Base-by-base conservation (phyloP, 1,140 invertebrate species). In the Muscidifurax raptorellus region DNA sequence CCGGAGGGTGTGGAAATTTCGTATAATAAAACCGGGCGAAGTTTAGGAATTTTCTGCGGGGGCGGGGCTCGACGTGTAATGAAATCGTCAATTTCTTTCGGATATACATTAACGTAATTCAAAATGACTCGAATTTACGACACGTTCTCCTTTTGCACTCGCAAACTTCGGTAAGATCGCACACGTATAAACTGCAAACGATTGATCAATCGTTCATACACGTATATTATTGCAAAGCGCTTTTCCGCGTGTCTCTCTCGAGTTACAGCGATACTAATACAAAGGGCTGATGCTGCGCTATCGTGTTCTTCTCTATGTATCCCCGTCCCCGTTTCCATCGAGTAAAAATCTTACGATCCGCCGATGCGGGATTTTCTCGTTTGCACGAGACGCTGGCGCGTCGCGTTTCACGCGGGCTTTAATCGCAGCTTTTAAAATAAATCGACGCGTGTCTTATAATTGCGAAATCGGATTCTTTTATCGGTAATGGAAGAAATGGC, bases 21-120 rank as follows among this genome's bases (percentile, higher is more conserved):
- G 12, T 71, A n/a, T n/a, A 25, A 71, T 71, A 71, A 27, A 28
- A 10, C 67, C 12, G 25, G 32, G 30, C n/a, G 71, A 72, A 72
- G 28, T 72, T 40, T 18, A 36, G n/a, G 71, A 74, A 74, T 74
- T 74, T 74, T n/a, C n/a, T 74, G 12, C 32, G 18, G 36, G 36
- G 36, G 36, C 36, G 36, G 7, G 1, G 0, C 7, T 1, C 36
- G 36, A 40, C 36, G 7, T n/a, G n/a, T 64, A 64, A 64, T 64
- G 3, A 64, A 71, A 71, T 71, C 13, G 27, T 71, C 67, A 71
- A 71, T 71, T 71, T n/a, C 27, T 2, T 71, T 28, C 36, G 36
- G 36, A 40, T 40, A 40, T 40, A 40, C 36, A 40, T 40, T 40
- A 6, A 40, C 9, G 7, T 6, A 40, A 40, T 40, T 40, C 36